Base-by-base conservation (phyloP, 2,888 invertebrate genomes). In the Sarcophaga caerulescens region DNA sequence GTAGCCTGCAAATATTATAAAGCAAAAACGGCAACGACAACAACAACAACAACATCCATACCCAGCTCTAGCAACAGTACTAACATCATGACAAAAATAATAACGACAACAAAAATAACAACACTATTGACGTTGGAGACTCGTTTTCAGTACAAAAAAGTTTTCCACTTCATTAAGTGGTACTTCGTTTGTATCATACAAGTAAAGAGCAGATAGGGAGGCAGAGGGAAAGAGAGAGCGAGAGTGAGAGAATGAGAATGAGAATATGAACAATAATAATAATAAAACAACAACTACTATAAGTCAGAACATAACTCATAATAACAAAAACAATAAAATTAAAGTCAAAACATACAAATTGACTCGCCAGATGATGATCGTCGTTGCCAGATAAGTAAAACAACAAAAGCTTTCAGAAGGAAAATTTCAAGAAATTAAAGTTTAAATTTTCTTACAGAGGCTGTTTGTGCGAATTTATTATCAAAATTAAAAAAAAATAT, bases 91-190 rank as follows among this genome's bases (percentile, higher is more conserved):
- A 76, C 76, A 78, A 81, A 76, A 76, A 77, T 47, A 68, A 78
- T 65, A 70, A 65, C 69, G 44, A 63, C 74, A 47, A 74, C 74
- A 74, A 62, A 35, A 35, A 35, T 6, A 35, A 35, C 3, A 52
- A 52, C 52, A 52, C 63, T 45, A 66, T 1, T 8, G 17, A 68
- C 80, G 59, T 77, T 47, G 35, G 69, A 47, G 81, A 84, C 81
- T 84, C 70, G 75, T 81, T 86, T 86, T 71, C 82, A 75, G 62
- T 70, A 84, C 75, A 84, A 84, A 84, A 84, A 86, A 84, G 84
- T 86, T 86, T 86, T 86, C 86, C 86, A 86, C 86, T 86, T 86
- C 86, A 86, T 86, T 86, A 86, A 86, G 86, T 86, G 86, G 84
- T 75, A 86, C 84, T 84, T 86, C 84, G 84, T 86, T 86, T 84